Evolutionary conservation across 1,140 invertebrate genomes (phyloP).

Genomic region (Drosophila novamexicana): DNA sequence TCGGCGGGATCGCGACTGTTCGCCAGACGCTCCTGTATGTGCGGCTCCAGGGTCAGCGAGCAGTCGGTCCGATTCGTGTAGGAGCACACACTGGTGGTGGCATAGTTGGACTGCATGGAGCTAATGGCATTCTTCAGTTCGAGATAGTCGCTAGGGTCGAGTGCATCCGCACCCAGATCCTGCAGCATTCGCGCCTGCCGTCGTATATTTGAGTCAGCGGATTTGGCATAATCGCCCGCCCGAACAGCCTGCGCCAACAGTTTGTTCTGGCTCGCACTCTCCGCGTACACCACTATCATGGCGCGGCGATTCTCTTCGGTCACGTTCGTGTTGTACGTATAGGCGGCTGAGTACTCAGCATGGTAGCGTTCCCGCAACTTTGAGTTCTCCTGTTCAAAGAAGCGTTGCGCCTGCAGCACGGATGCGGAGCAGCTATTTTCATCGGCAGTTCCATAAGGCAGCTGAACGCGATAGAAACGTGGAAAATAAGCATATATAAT

Average conservation of each 20-base stretch:
- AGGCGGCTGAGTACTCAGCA: slow-evolving; percentile 53
- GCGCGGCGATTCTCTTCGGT: slow-evolving; percentile 66
- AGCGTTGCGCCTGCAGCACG: slow-evolving; percentile 49
- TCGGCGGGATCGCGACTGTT: slow-evolving; percentile 90
- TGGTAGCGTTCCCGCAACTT: slow-evolving; percentile 60
- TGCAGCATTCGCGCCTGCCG: slow-evolving; percentile 66
- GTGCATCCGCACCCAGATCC: slow-evolving; percentile 59
- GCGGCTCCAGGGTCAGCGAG: slow-evolving; percentile 91
- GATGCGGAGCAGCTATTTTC: slow-evolving; percentile 55
- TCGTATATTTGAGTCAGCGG: slow-evolving; percentile 57
- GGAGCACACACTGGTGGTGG: slow-evolving; percentile 91
- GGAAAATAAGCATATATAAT: not conserved
- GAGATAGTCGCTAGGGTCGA: slow-evolving; percentile 60
- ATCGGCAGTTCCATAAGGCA: slow-evolving; percentile 28
- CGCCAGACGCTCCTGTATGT: slow-evolving; percentile 88
- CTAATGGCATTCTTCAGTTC: slow-evolving; percentile 88
- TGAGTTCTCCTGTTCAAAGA: slow-evolving; percentile 69
- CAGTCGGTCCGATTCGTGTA: slow-evolving; percentile 89
- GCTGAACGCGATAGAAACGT: slow-evolving; percentile 13
- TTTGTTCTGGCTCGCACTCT: slow-evolving; percentile 64
- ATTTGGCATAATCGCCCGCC: slow-evolving; percentile 42
- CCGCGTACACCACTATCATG: slow-evolving; percentile 66
- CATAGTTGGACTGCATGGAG: slow-evolving; percentile 92
- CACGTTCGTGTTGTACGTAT: slow-evolving; percentile 76
- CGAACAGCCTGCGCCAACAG: slow-evolving; percentile 54